A percentile compares a stretch with the other conserved stretches of the same genome.
These are phyloP conservation scores for Phyllotis vaccarum DNA, from an alignment of 2,797 vertebrate genomes.

Conservation along the genomic window DNA sequence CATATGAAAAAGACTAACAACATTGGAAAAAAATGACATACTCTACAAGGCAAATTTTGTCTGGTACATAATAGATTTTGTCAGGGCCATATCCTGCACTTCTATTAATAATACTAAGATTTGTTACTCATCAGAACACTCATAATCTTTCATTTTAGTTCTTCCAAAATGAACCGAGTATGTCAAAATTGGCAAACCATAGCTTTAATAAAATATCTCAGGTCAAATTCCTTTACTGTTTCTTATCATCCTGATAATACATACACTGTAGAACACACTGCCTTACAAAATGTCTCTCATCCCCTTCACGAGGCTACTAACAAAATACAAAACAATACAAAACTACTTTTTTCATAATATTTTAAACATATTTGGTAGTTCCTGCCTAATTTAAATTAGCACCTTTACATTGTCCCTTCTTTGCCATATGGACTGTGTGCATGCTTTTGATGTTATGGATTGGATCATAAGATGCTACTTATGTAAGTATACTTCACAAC, in stretches of 20 bases:
- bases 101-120: constrained; percentile 77
- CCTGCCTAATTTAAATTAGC: constrained; percentile 69
- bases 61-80: constrained; percentile 71
- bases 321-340: background rate
- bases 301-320: constrained; percentile 49
- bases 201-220: constrained; percentile 62
- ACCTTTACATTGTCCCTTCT: constrained; percentile 46
- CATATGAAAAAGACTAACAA: constrained; percentile 70
- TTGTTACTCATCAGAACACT: constrained; percentile 73
- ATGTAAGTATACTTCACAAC: constrained; percentile 45
- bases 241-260: constrained; percentile 24
- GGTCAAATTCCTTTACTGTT: constrained; percentile 59
- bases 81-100: constrained; percentile 63
- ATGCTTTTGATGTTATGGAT: constrained; percentile 58
- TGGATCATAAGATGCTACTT: background rate
- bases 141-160: constrained; percentile 70
- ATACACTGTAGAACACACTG: constrained; percentile 53
- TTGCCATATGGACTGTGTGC: constrained; percentile 42
- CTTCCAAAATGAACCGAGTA: constrained; percentile 51
- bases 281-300: constrained; percentile 69
- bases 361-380: constrained; percentile 67
- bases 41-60: constrained; percentile 72
- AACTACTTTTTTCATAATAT: constrained; percentile 20
- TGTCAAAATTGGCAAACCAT: constrained; percentile 70
- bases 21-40: constrained; percentile 66